Evolutionary conservation across 92 coral and sea anemone genomes (phyloP), one percentile per base, ranked within the genome.

Genomic region (Siderastrea radians): DNA sequence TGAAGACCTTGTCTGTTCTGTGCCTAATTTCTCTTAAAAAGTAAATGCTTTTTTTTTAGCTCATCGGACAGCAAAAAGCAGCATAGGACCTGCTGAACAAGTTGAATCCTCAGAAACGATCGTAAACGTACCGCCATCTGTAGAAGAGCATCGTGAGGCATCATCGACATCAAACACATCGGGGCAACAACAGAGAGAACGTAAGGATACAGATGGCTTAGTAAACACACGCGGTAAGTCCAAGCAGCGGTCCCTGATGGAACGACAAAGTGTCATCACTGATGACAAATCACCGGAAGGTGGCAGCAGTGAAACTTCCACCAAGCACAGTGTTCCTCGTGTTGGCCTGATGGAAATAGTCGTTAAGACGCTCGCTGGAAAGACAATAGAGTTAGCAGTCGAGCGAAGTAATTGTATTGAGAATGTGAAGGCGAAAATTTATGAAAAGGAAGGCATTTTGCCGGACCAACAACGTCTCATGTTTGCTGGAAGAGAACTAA

Each of bases 401-500:
- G 52, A 43, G 49, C n/a, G 13, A 49, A 6, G 59, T 7, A 60
- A 72, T 49, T 15, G 26, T 10, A 16, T 72, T 14, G 16, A n/a
- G n/a, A n/a, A n/a, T n/a, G n/a, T n/a, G n/a, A n/a, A n/a, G n/a
- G n/a, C n/a, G n/a, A n/a, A n/a, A n/a, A n/a, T n/a, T n/a, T n/a
- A n/a, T n/a, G n/a, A n/a, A n/a, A n/a, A n/a, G n/a, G n/a, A n/a
- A n/a, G n/a, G n/a, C n/a, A n/a, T n/a, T n/a, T n/a, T n/a, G n/a
- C n/a, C n/a, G n/a, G n/a, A n/a, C n/a, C n/a, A 49, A 53, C 74
- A 26, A 68, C 74, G 74, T 68, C 49, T 68, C 3, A 68, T 68
- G 16, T 68, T 68, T 26, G 2, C 38, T 49, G 77, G 59, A 14
- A n/a, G 52, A 12, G 44, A 14, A 72, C 44, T 72, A 5, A 16